Conservation (phyloP, 2,797 vertebrate genomes). For the Eulemur mongoz region DNA sequence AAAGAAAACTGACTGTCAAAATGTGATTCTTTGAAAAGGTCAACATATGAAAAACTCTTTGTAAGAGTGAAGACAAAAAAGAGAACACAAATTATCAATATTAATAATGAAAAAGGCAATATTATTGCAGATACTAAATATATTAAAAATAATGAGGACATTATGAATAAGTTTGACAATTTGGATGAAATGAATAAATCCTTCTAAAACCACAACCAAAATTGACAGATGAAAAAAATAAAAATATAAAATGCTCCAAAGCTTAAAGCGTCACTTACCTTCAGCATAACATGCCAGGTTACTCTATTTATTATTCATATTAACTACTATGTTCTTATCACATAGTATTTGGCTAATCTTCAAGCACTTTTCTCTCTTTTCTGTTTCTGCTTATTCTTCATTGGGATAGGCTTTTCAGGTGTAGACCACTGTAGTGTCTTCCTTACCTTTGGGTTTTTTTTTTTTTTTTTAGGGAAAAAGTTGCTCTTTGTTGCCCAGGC, state of each 20-base stretch:
- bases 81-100: neutral
- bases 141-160: neutral
- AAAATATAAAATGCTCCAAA: neutral
- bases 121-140: neutral
- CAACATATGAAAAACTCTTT: neutral
- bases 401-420: neutral
- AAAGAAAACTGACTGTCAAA: neutral
- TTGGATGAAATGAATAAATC: neutral
- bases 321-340: neutral
- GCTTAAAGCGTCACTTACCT: neutral
- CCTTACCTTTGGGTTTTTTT: neutral
- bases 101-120: neutral
- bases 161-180: neutral
- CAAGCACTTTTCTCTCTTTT: neutral
- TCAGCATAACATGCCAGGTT: neutral
- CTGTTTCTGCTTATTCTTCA: neutral
- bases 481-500: neutral
- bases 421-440: neutral
- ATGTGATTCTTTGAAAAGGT: neutral
- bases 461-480: neutral
- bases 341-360: neutral
- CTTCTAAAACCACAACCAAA: slow-evolving; percentile 29
- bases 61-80: neutral
- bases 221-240: neutral
- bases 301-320: neutral